Evolutionary conservation across 2,797 vertebrate genomes (phyloP), one percentile per base, ranked within the genome.

Genomic region (Linurgus olivaceus): DNA sequence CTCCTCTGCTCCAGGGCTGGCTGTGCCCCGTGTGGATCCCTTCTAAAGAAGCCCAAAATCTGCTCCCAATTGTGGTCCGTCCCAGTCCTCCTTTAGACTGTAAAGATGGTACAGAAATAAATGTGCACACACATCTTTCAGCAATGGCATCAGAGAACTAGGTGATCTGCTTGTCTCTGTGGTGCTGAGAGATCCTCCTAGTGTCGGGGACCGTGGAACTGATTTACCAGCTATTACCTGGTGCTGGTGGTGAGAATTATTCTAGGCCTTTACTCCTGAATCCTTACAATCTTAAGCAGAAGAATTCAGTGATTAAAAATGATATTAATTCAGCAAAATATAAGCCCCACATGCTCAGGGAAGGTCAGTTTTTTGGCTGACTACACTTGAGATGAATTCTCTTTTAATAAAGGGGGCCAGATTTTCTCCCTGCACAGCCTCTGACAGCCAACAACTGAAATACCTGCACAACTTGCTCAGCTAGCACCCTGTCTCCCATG

Each of bases 121-220:
- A 52, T 5, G 2, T 42, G 24, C 58, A 92, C 40, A 47, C 7
- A 17, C 1, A 11, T 25, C 55, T 90, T 71, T 37, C 52, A 51
- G 25, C 0, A 2, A 35, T 35, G n/a, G 50, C 13, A 38, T 17
- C 4, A 9, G 50, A 90, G 26, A 84, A 72, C 12, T 26, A 33
- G 20, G 11, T 40, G 31, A 48, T 24, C 33, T 1, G 1, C 13
- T 18, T 40, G 35, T 48, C 7, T 80, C 50, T 59, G 25, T 13
- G 38, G 16, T 72, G 28, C 54, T 67, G 57, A 71, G 83, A 33
- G 17, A 18, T 68, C 40, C 24, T 73, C 35, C 25, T 84, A n/a
- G 14, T 37, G 26, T 5, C 0, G 0, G 28, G 25, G 8, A 45
- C 51, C 1, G 0, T 6, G 11, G 25, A 31, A 16, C 48, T 57